These are phyloP conservation scores for Perca flavescens DNA, from an alignment of 2,113 vertebrate species.

Conservation along the genomic window DNA sequence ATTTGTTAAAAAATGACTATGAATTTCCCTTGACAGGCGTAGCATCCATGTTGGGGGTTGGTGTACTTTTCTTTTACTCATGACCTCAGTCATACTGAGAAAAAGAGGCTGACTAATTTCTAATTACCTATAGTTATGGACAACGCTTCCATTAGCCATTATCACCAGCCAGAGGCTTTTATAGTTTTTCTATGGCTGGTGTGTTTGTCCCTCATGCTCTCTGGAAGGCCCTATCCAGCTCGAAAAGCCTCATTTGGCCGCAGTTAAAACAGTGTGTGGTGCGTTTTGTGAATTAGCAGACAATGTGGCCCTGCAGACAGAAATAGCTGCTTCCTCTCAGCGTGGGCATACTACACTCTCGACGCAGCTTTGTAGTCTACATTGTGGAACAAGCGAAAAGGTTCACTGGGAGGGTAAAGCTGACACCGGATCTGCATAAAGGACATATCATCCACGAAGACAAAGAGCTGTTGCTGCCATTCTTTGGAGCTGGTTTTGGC, in stretches of 20 bases:
- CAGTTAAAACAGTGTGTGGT: conserved; percentile 21
- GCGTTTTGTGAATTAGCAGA: conserved; percentile 51
- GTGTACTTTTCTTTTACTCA: background rate
- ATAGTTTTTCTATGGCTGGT: conserved; percentile 20
- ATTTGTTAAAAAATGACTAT: background rate
- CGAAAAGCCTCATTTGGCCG: conserved; percentile 36
- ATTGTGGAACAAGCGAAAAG: conserved; percentile 3
- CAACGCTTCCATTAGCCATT: conserved; percentile 8
- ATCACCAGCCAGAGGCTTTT: conserved; percentile 21
- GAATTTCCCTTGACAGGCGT: background rate
- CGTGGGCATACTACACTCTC: conserved; percentile 22
- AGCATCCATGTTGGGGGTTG: background rate
- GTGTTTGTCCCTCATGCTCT: conserved; percentile 10
- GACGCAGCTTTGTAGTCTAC: conserved; percentile 36
- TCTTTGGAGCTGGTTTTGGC: conserved; percentile 14
- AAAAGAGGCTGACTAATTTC: background rate
- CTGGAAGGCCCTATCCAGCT: background rate
- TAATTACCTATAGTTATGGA: conserved; percentile 10
- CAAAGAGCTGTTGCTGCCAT: conserved; percentile 25
- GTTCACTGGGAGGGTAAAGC: conserved; percentile 61
- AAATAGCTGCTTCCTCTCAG: conserved; percentile 46
- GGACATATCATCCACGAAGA: conserved; percentile 37
- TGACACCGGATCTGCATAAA: conserved; percentile 49
- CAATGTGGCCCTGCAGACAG: conserved; percentile 50
- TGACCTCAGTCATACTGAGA: background rate